Evolutionary conservation across 2,797 vertebrate species (phyloP).

Genomic region (Eleutherodactylus coqui): DNA sequence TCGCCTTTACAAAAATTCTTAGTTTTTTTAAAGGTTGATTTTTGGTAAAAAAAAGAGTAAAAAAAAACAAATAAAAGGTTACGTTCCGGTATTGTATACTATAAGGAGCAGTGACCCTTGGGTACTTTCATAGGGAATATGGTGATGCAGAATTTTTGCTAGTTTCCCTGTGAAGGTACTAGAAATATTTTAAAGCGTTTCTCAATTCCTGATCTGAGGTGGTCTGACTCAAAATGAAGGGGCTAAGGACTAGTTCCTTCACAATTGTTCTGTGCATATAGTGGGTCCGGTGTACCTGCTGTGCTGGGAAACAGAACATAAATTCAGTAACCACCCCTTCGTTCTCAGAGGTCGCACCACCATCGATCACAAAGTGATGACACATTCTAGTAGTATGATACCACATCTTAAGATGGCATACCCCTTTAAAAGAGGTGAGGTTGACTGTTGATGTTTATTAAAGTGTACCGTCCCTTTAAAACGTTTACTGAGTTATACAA

Average conservation of each 20-base stretch:
- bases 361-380: not conserved
- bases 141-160: not conserved
- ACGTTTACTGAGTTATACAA: no score
- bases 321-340: not conserved
- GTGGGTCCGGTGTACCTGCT: no score
- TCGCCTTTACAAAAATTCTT: not conserved
- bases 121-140: not conserved
- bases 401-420: not conserved
- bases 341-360: not conserved
- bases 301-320: no score
- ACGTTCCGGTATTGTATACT: not conserved
- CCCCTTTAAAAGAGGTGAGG: not conserved
- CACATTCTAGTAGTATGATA: not conserved
- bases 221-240: not conserved
- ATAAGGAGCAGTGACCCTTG: not conserved
- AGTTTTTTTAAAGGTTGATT: not conserved
- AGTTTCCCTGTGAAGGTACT: not conserved
- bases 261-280: no score
- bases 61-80: not conserved
- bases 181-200: not conserved
- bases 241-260: no score
- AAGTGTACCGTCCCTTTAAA: not conserved
- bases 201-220: not conserved
- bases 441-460: not conserved
- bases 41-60: not conserved